A percentile compares a stretch with the other conserved stretches of the same genome.
Evolutionary conservation across 1,140 invertebrate species (phyloP).

Genomic region (Drosophila seguyi): DNA sequence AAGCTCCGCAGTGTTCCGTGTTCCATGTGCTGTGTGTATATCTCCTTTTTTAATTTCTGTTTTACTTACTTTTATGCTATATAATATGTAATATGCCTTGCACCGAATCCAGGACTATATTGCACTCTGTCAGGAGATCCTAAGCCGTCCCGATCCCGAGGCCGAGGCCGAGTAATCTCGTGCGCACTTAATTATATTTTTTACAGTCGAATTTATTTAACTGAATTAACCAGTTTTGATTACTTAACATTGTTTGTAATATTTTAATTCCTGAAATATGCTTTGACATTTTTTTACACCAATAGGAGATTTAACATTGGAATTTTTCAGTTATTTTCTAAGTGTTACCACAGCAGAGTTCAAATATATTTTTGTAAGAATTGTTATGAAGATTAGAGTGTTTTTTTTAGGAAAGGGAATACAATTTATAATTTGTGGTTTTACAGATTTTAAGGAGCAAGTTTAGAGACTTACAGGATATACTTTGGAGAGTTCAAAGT

Average conservation of each 20-base stretch:
- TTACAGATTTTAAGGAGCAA: neutral
- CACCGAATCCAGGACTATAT: constrained; percentile 74
- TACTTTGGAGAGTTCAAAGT: neutral
- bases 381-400: neutral
- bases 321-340: neutral
- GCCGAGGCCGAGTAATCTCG: constrained; percentile 68
- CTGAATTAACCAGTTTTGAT: neutral
- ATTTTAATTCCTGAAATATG: constrained; percentile 1
- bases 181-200: neutral
- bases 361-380: constrained; percentile 15
- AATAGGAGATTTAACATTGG: neutral
- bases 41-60: constrained; percentile 21
- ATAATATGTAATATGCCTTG: constrained; percentile 22
- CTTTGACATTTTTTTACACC: neutral
- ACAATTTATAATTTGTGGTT: neutral
- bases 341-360: constrained; percentile 1
- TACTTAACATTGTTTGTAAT: constrained; percentile 4
- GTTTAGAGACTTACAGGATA: neutral
- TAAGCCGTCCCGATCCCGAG: constrained; percentile 83
- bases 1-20: constrained; percentile 15
- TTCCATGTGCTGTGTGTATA: constrained; percentile 30
- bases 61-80: constrained; percentile 23
- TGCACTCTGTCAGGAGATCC: constrained; percentile 84
- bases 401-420: neutral
- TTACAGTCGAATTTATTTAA: constrained; percentile 13